Evolutionary conservation across 2,113 vertebrate species (phyloP).

Genomic region (Microcebus murinus): DNA sequence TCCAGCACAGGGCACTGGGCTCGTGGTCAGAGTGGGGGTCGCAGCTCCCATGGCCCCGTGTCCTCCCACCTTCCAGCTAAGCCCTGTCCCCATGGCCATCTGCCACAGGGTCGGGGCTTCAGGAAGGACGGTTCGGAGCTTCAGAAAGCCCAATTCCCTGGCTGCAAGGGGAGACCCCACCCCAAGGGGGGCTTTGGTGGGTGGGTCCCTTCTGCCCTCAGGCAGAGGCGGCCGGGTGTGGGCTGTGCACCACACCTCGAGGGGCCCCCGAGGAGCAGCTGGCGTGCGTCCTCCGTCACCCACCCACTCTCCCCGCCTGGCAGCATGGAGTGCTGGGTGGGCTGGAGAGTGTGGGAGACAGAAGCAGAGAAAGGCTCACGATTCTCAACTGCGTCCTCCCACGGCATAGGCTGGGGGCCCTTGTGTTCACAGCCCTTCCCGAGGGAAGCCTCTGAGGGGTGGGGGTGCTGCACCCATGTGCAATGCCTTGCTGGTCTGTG

Average conservation of each 20-base stretch:
- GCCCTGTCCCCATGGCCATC: not conserved
- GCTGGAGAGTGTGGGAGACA: not conserved
- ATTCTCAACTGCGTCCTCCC: not conserved
- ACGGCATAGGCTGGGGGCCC: not conserved
- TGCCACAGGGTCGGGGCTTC: not conserved
- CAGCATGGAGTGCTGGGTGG: not conserved
- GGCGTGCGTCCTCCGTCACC: not conserved
- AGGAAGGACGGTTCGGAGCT: not conserved
- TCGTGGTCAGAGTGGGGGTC: too few species aligned
- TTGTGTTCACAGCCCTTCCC: not conserved
- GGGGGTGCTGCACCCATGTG: too few species aligned
- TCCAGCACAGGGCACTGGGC: not conserved
- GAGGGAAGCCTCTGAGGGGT: not conserved
- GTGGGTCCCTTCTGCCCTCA: not conserved
- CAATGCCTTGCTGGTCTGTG: not conserved
- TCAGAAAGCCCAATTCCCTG: not conserved
- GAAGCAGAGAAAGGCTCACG: not conserved
- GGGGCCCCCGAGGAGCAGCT: not conserved
- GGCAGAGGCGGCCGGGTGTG: not conserved
- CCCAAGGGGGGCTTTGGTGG: too few species aligned
- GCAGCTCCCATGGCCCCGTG: not conserved
- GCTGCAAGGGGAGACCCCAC: not conserved
- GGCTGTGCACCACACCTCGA: not conserved
- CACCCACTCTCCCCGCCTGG: not conserved
- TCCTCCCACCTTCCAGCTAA: too few species aligned